phyloP scores from a whole-genome alignment of 2,888 invertebrate species.

The Disparrhopalites patrizii region DNA sequence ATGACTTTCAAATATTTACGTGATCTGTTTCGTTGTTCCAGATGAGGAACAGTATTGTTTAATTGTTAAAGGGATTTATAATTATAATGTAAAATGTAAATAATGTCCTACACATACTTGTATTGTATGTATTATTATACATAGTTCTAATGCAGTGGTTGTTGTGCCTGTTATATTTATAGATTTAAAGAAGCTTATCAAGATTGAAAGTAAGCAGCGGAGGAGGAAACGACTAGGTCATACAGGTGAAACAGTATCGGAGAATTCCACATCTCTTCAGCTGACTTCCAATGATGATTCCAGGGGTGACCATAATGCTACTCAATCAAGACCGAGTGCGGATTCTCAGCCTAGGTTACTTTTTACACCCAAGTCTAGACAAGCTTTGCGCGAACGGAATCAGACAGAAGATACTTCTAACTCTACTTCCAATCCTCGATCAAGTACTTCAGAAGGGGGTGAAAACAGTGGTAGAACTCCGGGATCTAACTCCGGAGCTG shows the following conservation, averaged over 20 bases:
- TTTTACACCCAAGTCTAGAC: conserved; percentile 9
- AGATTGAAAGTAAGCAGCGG: conserved; percentile 37
- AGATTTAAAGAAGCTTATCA: conserved; percentile 44
- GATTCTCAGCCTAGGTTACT: not conserved
- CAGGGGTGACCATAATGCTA: not conserved
- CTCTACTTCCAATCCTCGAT: not conserved
- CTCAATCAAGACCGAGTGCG: not conserved
- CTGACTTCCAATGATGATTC: not conserved
- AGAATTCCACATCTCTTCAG: conserved; percentile 1
- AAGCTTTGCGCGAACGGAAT: not conserved
- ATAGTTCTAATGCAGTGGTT: no score
- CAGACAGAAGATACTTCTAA: not conserved
- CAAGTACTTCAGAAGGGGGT: not conserved
- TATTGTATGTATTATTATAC: no score
- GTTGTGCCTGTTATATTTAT: no score
- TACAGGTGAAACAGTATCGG: conserved; percentile 11
- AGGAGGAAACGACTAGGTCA: conserved; percentile 37
- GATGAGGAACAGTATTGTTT: not conserved
- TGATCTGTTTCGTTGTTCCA: not conserved
- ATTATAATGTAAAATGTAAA: not conserved
- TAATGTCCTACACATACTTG: no score
- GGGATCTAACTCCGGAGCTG: not conserved
- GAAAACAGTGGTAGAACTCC: no score
- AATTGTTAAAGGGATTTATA: not conserved
- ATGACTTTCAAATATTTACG: not conserved